Evolutionary conservation across 2,113 vertebrate genomes (phyloP), one percentile per base, ranked within the genome.

Genomic region (Caracal caracal): DNA sequence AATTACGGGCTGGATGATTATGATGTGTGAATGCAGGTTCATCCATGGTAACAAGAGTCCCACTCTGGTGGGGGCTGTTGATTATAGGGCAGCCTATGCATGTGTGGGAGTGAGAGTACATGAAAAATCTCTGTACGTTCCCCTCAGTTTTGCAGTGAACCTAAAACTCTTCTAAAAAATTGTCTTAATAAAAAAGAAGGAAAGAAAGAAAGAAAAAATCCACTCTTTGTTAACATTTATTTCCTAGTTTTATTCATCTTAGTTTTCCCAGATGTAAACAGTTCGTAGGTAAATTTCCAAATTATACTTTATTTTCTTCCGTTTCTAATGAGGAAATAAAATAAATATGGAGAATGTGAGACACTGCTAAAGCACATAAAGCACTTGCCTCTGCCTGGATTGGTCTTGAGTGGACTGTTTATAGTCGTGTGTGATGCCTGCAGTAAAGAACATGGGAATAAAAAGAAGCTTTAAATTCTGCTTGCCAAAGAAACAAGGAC

Each of bases 401-500:
- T 92, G 30, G 16, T 87, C 71, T 35, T 1, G 56, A 96, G 65
- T 35, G 7, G 56, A 59, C 49, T 37, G 92, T 95, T 97, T 87
- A 93, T 68, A 49, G 68, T 6, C 35, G 43, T 49, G 7, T n/a
- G 43, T 11, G 47, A 37, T 61, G 61, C 49, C 49, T 70, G 53
- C 88, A 37, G 4, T 92, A 96, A 96, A 97, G 61, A 43, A 93
- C 88, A 47, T 53, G 17, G 22, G 33, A 70, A 76, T 93, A 65
- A 94, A 97, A 90, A 93, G 71, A 83, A 93, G 78, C 83, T 95
- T 88, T 95, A 95, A 96, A 95, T 96, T 93, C 85, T 75, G 19
- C 61, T 87, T 94, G 88, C 92, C 66, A 76, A 59, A 28, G 47
- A 96, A 95, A 88, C 30, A 92, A 93, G 93, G 61, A 75, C 7